phyloP scores from a whole-genome alignment of 2,888 invertebrate genomes.

The Chrysolina americana region DNA sequence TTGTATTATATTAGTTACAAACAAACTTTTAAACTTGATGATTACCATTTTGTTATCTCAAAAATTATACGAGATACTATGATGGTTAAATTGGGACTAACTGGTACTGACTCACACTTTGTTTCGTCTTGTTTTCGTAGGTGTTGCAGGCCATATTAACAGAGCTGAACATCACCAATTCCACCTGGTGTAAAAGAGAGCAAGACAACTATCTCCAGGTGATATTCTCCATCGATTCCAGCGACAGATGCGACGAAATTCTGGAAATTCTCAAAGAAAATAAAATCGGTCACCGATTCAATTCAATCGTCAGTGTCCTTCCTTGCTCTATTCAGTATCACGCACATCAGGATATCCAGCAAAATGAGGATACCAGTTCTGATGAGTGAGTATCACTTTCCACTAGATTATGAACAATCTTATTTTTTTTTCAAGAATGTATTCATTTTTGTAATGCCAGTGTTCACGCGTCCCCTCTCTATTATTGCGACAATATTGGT shows the following conservation, averaged over 20 bases:
- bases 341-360: constrained; percentile 33
- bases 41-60: too few species aligned
- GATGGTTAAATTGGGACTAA: too few species aligned
- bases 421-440: not conserved
- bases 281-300: constrained; percentile 75
- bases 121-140: constrained; percentile 55
- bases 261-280: constrained; percentile 74
- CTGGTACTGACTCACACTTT: too few species aligned
- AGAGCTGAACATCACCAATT: constrained; percentile 72
- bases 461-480: too few species aligned
- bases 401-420: not conserved
- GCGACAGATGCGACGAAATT: constrained; percentile 74
- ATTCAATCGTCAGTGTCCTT: constrained; percentile 75
- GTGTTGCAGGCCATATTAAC: constrained; percentile 72
- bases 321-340: constrained; percentile 76
- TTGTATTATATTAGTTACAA: too few species aligned
- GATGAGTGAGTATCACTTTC: constrained; percentile 30
- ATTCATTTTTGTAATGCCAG: not conserved
- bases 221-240: constrained; percentile 75
- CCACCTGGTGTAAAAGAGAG: constrained; percentile 73
- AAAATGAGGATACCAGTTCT: constrained; percentile 11
- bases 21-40: too few species aligned
- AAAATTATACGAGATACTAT: too few species aligned
- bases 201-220: constrained; percentile 73
- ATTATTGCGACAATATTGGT: too few species aligned